Conservation (phyloP, 2,888 invertebrate genomes). For the Seira musarum region DNA sequence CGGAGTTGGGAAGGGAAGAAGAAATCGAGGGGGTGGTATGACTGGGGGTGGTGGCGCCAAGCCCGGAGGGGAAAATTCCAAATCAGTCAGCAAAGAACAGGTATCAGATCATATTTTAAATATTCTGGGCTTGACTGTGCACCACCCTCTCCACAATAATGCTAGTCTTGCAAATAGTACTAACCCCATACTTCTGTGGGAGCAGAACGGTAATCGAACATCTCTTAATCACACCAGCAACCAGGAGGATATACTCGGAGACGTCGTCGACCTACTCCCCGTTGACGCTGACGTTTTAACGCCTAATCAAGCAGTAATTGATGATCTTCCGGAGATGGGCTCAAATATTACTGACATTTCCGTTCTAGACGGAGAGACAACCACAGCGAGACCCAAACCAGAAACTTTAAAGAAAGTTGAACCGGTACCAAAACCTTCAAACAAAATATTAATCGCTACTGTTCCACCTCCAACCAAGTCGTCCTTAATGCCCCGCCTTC, state of each 20-base stretch:
- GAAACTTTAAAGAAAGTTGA: too few relatives aligned
- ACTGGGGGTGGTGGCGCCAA: slow-evolving; percentile 11
- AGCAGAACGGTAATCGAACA: slow-evolving; percentile 29
- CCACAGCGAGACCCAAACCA: too few relatives aligned
- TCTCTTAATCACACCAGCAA: slow-evolving; percentile 34
- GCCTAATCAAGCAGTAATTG: too few relatives aligned
- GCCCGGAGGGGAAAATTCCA: slow-evolving; percentile 5
- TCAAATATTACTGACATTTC: too few relatives aligned
- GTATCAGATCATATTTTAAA: slow-evolving; percentile 49
- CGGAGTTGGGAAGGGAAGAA: slow-evolving; percentile 21
- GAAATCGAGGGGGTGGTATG: slow-evolving; percentile 8
- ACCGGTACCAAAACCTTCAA: too few relatives aligned
- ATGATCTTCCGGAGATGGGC: too few relatives aligned
- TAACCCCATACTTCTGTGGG: slow-evolving; percentile 32
- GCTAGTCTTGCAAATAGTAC: background rate
- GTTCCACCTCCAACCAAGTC: too few relatives aligned
- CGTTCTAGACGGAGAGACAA: too few relatives aligned
- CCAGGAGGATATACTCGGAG: slow-evolving; percentile 26
- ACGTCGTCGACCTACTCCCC: background rate
- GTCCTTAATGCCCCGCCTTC: too few relatives aligned
- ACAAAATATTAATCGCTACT: too few relatives aligned
- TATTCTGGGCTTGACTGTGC: slow-evolving; percentile 46
- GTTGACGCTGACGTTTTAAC: background rate
- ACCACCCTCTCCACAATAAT: slow-evolving; percentile 21
- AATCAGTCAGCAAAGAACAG: slow-evolving; percentile 31